Conservation (phyloP, 2,113 vertebrate genomes). For the Butorides virescens region DNA sequence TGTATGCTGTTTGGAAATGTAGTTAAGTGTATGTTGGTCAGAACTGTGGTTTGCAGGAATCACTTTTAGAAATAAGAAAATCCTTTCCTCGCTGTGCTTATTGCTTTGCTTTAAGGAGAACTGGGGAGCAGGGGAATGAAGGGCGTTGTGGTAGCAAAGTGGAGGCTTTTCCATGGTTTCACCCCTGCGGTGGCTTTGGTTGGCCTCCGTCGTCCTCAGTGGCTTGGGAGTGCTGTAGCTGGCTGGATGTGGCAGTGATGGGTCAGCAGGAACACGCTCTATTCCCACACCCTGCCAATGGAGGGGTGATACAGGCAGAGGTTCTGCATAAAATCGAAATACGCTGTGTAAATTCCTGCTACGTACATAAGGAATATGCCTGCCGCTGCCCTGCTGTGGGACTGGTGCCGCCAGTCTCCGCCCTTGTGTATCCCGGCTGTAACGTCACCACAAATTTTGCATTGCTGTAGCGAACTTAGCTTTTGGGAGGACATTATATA, state of each 20-base stretch:
- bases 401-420: not conserved
- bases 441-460: rapidly evolving
- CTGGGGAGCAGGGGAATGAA: not conserved
- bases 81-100: not conserved
- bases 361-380: rapidly evolving
- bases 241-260: not conserved
- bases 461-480: not conserved
- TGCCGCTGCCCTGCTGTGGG: not conserved
- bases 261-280: rapidly evolving
- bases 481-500: not conserved
- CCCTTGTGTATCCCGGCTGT: not conserved
- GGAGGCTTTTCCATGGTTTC: rapidly evolving
- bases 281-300: rapidly evolving
- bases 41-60: not conserved
- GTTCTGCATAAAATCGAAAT: not conserved
- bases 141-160: not conserved
- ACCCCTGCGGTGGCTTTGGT: not conserved
- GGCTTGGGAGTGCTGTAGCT: rapidly evolving
- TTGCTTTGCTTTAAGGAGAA: not conserved
- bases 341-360: rapidly evolving
- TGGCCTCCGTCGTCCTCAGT: rapidly evolving
- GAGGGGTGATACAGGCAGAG: not conserved
- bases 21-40: not conserved
- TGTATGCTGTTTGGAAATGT: not conserved
- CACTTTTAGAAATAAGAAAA: not conserved